These are phyloP conservation scores for Cygnus buccinator DNA, from an alignment of 2,113 vertebrate species.

Conservation along the genomic window DNA sequence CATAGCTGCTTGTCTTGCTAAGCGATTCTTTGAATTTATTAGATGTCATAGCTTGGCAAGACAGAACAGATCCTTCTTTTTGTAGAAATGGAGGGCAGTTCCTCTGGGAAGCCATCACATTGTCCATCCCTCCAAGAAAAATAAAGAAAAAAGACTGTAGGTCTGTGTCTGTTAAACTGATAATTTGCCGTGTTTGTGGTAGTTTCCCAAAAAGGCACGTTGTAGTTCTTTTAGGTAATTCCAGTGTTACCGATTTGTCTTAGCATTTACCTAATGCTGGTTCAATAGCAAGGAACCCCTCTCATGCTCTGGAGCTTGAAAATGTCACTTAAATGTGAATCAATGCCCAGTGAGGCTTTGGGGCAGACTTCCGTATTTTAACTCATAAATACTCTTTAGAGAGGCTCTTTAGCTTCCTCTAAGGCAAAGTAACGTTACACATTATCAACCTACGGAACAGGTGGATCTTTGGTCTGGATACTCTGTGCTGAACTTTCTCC, in stretches of 20 bases:
- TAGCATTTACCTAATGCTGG: background rate
- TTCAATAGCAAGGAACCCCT: background rate
- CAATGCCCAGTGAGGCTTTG: fast-evolving
- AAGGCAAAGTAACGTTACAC: background rate
- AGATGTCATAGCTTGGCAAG: background rate
- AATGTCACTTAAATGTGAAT: background rate
- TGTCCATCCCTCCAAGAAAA: background rate
- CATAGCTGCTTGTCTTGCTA: background rate
- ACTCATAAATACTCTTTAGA: background rate
- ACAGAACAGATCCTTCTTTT: background rate
- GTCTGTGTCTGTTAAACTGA: background rate
- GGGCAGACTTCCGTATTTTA: background rate
- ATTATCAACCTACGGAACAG: fast-evolving
- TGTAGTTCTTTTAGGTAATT: background rate
- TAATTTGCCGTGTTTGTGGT: background rate
- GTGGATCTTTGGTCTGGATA: background rate
- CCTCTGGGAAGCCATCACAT: background rate
- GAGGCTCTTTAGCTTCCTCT: background rate
- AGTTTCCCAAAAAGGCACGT: background rate
- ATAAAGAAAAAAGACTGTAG: fast-evolving
- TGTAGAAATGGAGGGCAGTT: background rate
- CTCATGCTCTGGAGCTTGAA: background rate
- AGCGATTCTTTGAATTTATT: background rate
- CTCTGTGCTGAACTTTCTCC: background rate
- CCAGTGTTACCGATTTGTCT: background rate